Conservation (phyloP, 1,140 invertebrate genomes). For the Drosophila bifasciata region DNA sequence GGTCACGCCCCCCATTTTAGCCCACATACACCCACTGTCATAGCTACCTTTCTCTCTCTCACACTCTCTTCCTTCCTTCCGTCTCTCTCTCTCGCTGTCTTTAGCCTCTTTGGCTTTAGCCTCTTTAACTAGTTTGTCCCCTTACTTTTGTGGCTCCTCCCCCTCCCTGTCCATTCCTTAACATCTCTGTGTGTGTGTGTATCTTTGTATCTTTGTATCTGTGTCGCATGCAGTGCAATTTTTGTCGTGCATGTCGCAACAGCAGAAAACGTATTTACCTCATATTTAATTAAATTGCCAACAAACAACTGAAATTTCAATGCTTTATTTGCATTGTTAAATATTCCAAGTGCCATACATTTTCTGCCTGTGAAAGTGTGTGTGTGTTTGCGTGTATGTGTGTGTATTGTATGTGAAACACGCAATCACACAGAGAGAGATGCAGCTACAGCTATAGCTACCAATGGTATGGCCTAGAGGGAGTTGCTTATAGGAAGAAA, state of each 20-base stretch:
- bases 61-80: neutral
- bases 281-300: slow-evolving; percentile 79
- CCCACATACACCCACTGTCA: slow-evolving; percentile 2
- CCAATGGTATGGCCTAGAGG: no score
- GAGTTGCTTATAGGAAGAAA: no score
- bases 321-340: slow-evolving; percentile 73
- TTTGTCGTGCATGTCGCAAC: slow-evolving; percentile 69
- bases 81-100: slow-evolving; percentile 48
- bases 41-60: slow-evolving; percentile 3
- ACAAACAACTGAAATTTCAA: slow-evolving; percentile 65
- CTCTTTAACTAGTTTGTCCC: slow-evolving; percentile 74
- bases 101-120: slow-evolving; percentile 29
- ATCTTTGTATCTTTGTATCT: neutral
- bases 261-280: slow-evolving; percentile 65
- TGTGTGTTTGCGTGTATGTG: no score
- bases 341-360: slow-evolving; percentile 36
- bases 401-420: no score
- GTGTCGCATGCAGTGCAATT: slow-evolving; percentile 71
- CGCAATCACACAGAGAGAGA: neutral
- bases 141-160: slow-evolving; percentile 43
- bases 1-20: slow-evolving; percentile 70
- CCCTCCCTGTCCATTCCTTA: neutral
- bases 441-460: no score
- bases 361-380: no score
- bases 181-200: neutral